Base-by-base conservation (phyloP, 1,140 invertebrate genomes). In the Aphelinus atriplicis region DNA sequence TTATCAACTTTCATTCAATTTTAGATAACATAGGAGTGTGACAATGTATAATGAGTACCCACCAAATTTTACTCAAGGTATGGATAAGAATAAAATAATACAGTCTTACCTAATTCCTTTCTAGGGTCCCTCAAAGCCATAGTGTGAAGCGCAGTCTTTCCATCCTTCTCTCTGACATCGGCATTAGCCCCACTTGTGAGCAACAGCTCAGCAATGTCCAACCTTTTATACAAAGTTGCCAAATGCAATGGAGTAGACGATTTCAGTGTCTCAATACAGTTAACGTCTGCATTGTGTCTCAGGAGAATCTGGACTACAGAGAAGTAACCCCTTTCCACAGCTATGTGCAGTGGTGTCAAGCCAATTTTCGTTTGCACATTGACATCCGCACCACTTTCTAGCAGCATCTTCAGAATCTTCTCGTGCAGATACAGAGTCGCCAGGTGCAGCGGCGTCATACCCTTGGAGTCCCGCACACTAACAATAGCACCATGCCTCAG, bases 141-240 rank as follows among this genome's bases (percentile, higher is more conserved):
- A 0, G 55, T 67, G n/a, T 67, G 65, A 45, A 67, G 55, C 9
- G 65, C 51, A 43, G 65, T 67, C 56, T 67, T 57, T 1, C 65
- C 65, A 57, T 67, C 65, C 6, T 43, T 56, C n/a, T 67, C 45
- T 57, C 55, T n/a, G 7, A 42, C 65, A 67, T 67, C 56, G 10
- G 45, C 45, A 67, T 56, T 9, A 55, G 65, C 65, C 45, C 65
- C 65, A 57, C 6, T 45, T 56, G 42, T 67, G 2, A 67, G 56
- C n/a, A 67, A 46, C 48, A 67, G 47, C 0, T 67, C 10, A 4
- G 56, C n/a, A 45, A 55, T 56, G 43, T 57, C 48, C 45, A 10
- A 9, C 3, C 45, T 9, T 57, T 45, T 57, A n/a, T 67, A 56
- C 7, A 45, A 7, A 26, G 53, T 45, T 7, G 68, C 68, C 26